Conservation (phyloP, 2,888 invertebrate species). For the Drosophila diplacantha region DNA sequence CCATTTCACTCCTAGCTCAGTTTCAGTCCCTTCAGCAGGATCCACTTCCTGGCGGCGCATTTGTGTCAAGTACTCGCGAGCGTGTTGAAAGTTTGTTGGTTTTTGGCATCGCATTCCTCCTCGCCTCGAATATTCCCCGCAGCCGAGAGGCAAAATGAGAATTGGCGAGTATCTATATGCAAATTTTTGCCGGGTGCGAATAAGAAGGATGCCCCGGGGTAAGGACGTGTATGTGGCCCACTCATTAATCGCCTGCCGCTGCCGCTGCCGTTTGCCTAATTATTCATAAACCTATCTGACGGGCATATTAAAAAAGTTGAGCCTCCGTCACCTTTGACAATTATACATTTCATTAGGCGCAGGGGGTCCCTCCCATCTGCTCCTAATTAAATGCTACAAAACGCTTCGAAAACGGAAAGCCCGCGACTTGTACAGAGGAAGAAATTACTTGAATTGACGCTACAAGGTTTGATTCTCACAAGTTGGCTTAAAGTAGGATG, state of each 20-base stretch:
- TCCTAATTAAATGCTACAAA: conserved; percentile 55
- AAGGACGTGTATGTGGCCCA: conserved; percentile 43
- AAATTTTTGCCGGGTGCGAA: conserved; percentile 12
- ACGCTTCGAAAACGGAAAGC: conserved; percentile 40
- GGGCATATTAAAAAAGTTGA: conserved; percentile 62
- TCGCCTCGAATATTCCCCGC: conserved; percentile 2
- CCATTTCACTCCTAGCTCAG: conserved; percentile 17
- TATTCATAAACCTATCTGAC: conserved; percentile 66
- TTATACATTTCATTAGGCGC: conserved; percentile 48
- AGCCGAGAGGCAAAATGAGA: conserved; percentile 14
- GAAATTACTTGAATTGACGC: not conserved
- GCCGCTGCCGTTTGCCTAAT: conserved; percentile 46
- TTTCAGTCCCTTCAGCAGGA: conserved; percentile 13
- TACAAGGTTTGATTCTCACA: rapidly evolving
- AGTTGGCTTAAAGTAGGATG: not conserved
- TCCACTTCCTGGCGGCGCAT: conserved; percentile 53
- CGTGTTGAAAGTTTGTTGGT: conserved; percentile 69
- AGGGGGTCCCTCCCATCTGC: conserved; percentile 2
- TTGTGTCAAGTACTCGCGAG: conserved; percentile 69
- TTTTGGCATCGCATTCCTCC: conserved; percentile 62
- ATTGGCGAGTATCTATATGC: conserved; percentile 28
- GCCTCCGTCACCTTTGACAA: conserved; percentile 44
- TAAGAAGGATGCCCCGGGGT: conserved; percentile 4
- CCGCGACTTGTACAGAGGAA: not conserved
- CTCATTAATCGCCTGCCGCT: conserved; percentile 56